Base-by-base conservation (phyloP, 2,113 vertebrate genomes). In the Eleginops maclovinus region DNA sequence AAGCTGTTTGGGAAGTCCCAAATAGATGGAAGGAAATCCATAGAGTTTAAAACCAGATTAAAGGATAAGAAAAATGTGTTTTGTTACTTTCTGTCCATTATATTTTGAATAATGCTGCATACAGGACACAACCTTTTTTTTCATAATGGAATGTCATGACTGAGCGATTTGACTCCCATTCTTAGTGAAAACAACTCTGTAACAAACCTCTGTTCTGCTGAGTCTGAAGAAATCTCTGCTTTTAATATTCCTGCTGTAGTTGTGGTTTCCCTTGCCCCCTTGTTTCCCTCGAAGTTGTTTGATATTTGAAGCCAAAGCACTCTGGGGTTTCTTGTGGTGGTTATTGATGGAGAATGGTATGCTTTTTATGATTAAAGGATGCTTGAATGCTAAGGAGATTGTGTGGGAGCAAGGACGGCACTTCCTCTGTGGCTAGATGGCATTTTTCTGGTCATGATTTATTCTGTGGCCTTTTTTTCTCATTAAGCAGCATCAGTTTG, bases 171-270 rank as follows among this genome's bases (percentile, higher is more conserved):
- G 41, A 59, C 36, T 77, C 53, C 43, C 46, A n/a, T 66, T 76
- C 61, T 75, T 26, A 3, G 22, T 65, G 58, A 72, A 62, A 81
- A 76, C 61, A 73, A 74, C 64, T 72, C 49, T 9, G 64, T 53
- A 31, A 66, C 56, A 49, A 71, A 46, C 22, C 1, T 53, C 31
- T 1, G 4, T 63, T 83, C 68, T 86, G 77, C 85, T 83, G 81
- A 80, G 75, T 75, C 62, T 75, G 65, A 53, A 24, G 66, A 49
- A 43, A 67, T 58, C 81, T 81, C 79, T 77, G 79, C 56, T 81
- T 87, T 85, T 77, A 77, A 85, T 88, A 82, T 87, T 81, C 79
- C 36, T 53, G 70, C 46, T 22, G 64, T 81, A 82, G 77, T 86
- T 89, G 89, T 88, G 87, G 77, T 7, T 93, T 81, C 61, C 53